Evolutionary conservation across 2,888 invertebrate genomes (phyloP), one percentile per base, ranked within the genome.

Genomic region (Meloe dianella): DNA sequence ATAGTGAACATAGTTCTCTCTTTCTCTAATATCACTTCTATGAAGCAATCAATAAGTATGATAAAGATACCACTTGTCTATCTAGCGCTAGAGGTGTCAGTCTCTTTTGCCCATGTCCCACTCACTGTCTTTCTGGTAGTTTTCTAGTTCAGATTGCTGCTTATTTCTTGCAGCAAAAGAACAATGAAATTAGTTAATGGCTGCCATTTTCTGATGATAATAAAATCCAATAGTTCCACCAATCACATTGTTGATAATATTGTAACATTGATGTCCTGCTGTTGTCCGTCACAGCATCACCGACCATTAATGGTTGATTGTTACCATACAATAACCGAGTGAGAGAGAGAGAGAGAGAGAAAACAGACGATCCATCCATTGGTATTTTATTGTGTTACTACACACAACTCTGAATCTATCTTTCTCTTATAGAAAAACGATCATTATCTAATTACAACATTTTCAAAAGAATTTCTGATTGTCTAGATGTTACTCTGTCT

Each of bases 331-430:
- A 51, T 22, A 22, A 35, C 14, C n/a, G n/a, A n/a, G n/a, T n/a
- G n/a, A n/a, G n/a, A n/a, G n/a, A n/a, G n/a, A n/a, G n/a, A n/a
- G n/a, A 47, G 9, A 10, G 8, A 27, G 7, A 54, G 27, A 54
- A 24, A 54, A 27, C 64, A 71, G 69, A 70, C 73, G 68, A 74
- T 67, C 70, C 71, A 69, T 73, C 73, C 71, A 72, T 69, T 69
- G 67, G 54, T 67, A 69, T 73, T 73, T 64, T 57, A 66, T 70
- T 67, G 69, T 68, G 64, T 54, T 35, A 35, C 14, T 6, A 30
- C 7, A 30, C 9, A 47, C 47, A 20, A 47, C 10, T 47, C 47
- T 47, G 1, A 27, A 20, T 47, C 47, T 20, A 47, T 47, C 47
- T 47, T 41, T n/a, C 8, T 47, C 20, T 20, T 20, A 8, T 47